phyloP scores from a whole-genome alignment of 1,140 invertebrate species.

The Archivesica marissinica region DNA sequence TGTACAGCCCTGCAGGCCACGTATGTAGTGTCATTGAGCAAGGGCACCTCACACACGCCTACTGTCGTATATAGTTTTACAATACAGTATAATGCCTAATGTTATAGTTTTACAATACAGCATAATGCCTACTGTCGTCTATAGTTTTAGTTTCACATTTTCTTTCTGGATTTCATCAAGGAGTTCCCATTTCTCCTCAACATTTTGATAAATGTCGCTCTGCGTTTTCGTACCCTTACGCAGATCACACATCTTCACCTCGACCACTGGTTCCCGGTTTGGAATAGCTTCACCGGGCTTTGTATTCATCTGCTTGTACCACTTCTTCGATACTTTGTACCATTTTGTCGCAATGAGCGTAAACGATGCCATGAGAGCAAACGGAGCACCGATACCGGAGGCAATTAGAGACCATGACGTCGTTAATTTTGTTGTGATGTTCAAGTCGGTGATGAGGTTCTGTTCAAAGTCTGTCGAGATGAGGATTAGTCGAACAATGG shows the following conservation, averaged over 20 bases:
- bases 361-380: constrained; percentile 12
- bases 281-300: background rate
- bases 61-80: no score
- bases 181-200: background rate
- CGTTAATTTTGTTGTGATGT: constrained; percentile 36
- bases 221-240: background rate
- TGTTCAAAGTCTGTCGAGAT: constrained; percentile 26
- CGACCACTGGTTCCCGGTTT: background rate
- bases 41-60: no score
- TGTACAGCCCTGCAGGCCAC: no score
- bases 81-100: no score
- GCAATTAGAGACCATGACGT: constrained; percentile 47
- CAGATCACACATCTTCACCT: background rate
- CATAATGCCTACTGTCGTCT: no score
- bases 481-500: constrained; percentile 11
- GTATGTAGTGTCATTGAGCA: no score
- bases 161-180: background rate
- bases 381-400: constrained; percentile 24
- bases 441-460: background rate
- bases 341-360: constrained; percentile 16
- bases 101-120: no score
- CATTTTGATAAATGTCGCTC: constrained; percentile 1
- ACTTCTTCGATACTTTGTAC: background rate
- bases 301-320: background rate
- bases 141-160: no score